Evolutionary conservation across 2,797 vertebrate genomes (phyloP).

Genomic region (Poecile montanus): DNA sequence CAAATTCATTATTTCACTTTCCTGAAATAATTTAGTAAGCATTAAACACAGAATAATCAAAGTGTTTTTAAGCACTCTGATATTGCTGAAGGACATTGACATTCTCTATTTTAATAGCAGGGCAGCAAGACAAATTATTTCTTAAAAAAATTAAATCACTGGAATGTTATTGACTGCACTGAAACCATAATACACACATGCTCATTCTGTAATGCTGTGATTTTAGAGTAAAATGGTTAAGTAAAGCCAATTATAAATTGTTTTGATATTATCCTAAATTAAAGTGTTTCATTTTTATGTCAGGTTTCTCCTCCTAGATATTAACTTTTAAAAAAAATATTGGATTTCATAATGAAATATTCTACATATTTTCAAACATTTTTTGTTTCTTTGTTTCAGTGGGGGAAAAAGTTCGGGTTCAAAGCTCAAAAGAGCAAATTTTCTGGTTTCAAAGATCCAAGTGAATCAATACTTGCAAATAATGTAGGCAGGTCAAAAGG

Average conservation of each 20-base stretch:
- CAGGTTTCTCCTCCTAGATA: background rate
- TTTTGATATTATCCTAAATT: background rate
- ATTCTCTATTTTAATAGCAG: background rate
- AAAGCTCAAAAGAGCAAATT: background rate
- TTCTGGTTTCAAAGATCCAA: background rate
- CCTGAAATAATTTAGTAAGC: background rate
- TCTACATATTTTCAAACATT: background rate
- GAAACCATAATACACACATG: background rate
- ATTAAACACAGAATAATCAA: background rate
- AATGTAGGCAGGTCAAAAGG: background rate
- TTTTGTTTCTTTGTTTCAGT: background rate
- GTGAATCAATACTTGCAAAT: background rate
- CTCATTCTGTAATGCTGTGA: background rate
- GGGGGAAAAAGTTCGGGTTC: background rate
- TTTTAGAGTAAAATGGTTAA: background rate
- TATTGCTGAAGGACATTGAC: background rate
- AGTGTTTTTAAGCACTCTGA: background rate
- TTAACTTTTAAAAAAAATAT: accelerated
- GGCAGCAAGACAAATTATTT: background rate
- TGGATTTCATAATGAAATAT: background rate
- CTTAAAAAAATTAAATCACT: background rate
- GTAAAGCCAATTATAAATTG: background rate
- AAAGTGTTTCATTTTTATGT: background rate
- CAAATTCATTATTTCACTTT: background rate
- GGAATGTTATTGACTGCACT: background rate